A percentile compares a stretch with the other conserved stretches of the same genome.
phyloP scores from a whole-genome alignment of 2,797 vertebrate species.

The Moxostoma hubbsi region DNA sequence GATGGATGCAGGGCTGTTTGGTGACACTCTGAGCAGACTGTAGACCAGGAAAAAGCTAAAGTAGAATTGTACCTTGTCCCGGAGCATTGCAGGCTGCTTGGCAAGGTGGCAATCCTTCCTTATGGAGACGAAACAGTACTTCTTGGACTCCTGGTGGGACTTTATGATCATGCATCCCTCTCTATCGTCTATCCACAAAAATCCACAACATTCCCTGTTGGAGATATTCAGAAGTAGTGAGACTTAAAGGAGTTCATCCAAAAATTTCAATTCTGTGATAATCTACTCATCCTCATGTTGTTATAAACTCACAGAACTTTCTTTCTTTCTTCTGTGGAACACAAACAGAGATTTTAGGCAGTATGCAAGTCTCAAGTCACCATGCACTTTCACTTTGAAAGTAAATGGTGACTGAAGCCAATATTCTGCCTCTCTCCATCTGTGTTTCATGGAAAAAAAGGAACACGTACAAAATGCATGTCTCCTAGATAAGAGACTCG shows the following conservation, averaged over 20 bases:
- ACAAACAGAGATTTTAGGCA: too few relatives aligned
- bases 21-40: constrained; percentile 79
- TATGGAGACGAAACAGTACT: constrained; percentile 85
- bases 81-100: constrained; percentile 76
- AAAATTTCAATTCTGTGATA: neutral
- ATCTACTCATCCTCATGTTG: too few relatives aligned
- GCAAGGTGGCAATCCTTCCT: constrained; percentile 84
- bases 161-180: constrained; percentile 82
- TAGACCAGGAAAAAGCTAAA: constrained; percentile 91
- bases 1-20: constrained; percentile 70
- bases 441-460: too few relatives aligned
- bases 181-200: constrained; percentile 83
- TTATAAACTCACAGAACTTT: too few relatives aligned
- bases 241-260: neutral
- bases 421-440: too few relatives aligned
- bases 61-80: constrained; percentile 86
- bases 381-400: too few relatives aligned
- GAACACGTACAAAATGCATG: too few relatives aligned
- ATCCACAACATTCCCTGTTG: constrained; percentile 83
- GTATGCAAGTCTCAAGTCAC: too few relatives aligned
- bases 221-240: constrained; percentile 1
- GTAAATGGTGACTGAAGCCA: too few relatives aligned
- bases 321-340: too few relatives aligned
- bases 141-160: constrained; percentile 83
- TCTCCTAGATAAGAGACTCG: neutral